Conservation (phyloP, 2,113 vertebrate species). For the Macquaria australasica region DNA sequence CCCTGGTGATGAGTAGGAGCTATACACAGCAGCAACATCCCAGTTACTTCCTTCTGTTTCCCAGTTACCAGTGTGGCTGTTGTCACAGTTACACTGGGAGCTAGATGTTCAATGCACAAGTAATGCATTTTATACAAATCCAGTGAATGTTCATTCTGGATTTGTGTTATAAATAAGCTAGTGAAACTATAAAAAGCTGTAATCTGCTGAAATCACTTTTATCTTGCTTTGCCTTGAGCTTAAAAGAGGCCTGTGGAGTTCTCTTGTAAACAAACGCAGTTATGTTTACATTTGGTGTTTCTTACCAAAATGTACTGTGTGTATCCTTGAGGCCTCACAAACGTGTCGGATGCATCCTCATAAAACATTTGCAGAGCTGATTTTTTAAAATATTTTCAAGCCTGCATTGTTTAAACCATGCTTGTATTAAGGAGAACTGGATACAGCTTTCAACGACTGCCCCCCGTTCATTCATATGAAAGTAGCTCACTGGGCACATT, state of each 20-base stretch:
- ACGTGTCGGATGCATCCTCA: neutral
- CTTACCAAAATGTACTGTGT: neutral
- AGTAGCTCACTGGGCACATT: neutral
- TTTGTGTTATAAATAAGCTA: conserved; percentile 19
- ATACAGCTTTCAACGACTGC: neutral
- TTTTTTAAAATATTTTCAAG: neutral
- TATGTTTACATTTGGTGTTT: conserved; percentile 24
- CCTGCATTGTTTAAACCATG: neutral
- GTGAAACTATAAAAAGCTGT: conserved; percentile 5
- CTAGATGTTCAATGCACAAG: neutral
- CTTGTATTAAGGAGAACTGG: neutral
- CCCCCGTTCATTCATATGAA: neutral
- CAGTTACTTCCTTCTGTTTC: conserved; percentile 42
- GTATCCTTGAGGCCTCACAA: neutral
- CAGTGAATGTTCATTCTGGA: neutral
- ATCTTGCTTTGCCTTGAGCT: neutral
- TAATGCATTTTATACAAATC: neutral
- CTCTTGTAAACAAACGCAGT: conserved; percentile 23
- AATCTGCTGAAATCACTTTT: conserved; percentile 27
- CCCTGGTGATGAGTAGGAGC: conserved; percentile 56
- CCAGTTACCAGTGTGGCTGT: conserved; percentile 48
- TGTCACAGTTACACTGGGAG: neutral
- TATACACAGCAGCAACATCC: conserved; percentile 43
- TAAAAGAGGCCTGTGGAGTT: conserved; percentile 4
- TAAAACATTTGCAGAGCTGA: conserved; percentile 26